phyloP scores from a whole-genome alignment of 2,888 invertebrate species.

The Tenthredo distinguenda region DNA sequence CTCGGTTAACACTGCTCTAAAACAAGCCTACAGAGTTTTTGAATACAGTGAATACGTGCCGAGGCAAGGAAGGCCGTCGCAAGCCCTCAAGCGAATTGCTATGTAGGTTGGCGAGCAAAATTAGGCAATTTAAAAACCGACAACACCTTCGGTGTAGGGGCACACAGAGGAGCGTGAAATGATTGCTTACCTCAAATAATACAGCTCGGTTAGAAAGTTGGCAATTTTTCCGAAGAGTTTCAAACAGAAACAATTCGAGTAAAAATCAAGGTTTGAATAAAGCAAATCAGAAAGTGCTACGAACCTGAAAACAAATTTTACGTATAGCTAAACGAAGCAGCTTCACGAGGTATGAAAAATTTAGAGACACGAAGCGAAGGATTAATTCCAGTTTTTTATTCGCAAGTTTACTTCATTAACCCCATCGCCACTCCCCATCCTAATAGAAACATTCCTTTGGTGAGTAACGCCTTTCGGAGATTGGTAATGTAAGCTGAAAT shows the following conservation, averaged over 20 bases:
- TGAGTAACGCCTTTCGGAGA: conserved; percentile 30
- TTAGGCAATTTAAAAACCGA: conserved; percentile 41
- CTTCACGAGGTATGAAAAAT: neutral
- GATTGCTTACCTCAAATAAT: conserved; percentile 21
- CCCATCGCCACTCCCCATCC: neutral
- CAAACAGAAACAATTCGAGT: neutral
- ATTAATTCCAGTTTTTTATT: neutral
- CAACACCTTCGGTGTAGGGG: conserved; percentile 20
- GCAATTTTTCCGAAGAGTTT: neutral
- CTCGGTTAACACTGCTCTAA: neutral
- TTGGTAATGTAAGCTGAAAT: conserved; percentile 42
- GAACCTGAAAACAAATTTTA: neutral
- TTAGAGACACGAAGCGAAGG: neutral
- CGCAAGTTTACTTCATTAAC: conserved; percentile 17
- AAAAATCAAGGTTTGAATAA: neutral
- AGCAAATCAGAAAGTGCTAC: neutral
- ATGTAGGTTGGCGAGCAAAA: neutral
- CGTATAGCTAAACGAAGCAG: neutral
- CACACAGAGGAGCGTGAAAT: conserved; percentile 30
- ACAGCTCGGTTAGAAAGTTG: neutral
- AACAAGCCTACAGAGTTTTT: neutral
- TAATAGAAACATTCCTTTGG: conserved; percentile 39
- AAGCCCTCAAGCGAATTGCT: neutral
- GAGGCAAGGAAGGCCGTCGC: neutral
- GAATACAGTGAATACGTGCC: neutral